These are phyloP conservation scores for Drosophila punjabiensis DNA, from an alignment of 1,140 invertebrate species.

Conservation along the genomic window DNA sequence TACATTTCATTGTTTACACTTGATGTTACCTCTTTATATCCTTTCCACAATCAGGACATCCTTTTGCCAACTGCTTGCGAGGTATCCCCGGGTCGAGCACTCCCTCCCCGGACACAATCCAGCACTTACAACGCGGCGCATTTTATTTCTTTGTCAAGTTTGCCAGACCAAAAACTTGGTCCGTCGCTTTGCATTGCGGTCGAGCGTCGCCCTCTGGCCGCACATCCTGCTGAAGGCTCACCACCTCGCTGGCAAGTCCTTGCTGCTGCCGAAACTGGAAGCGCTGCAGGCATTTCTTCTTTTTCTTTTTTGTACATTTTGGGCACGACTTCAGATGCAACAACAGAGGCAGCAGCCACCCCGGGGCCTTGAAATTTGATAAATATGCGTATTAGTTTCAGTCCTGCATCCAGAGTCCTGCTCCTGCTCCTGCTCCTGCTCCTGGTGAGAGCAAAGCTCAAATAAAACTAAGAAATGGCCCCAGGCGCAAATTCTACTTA, in stretches of 20 bases:
- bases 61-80: background rate
- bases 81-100: constrained; percentile 8
- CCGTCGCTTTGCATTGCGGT: constrained; percentile 73
- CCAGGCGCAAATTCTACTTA: constrained; percentile 58
- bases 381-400: constrained; percentile 84
- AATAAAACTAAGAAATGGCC: constrained; percentile 54
- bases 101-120: background rate
- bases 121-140: constrained; percentile 32
- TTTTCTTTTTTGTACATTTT: constrained; percentile 48
- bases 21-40: background rate
- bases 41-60: background rate
- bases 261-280: constrained; percentile 31
- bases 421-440: background rate
- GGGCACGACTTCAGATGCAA: constrained; percentile 33
- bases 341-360: constrained; percentile 45
- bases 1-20: background rate
- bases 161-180: constrained; percentile 68
- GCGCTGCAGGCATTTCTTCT: constrained; percentile 60
- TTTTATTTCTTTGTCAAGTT: constrained; percentile 68
- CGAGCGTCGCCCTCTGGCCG: constrained; percentile 7
- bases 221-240: background rate
- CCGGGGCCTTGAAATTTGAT: constrained; percentile 77
- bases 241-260: background rate
- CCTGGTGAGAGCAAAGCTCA: constrained; percentile 33
- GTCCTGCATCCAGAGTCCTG: constrained; percentile 9